Evolutionary conservation across 2,888 invertebrate genomes (phyloP).

Genomic region (Glaucopsyche alexis): DNA sequence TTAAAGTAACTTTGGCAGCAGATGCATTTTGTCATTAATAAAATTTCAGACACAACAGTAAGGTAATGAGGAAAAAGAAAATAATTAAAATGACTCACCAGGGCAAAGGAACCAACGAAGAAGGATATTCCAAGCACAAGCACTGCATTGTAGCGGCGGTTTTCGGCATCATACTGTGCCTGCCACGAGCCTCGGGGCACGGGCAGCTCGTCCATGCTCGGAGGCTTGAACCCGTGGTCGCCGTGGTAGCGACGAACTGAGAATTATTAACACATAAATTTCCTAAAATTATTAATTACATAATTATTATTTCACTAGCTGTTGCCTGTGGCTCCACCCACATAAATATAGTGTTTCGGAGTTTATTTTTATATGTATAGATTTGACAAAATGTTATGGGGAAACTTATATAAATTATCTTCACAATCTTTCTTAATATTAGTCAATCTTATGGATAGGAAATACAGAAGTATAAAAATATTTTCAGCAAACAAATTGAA

Average conservation of each 20-base stretch:
- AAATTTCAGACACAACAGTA: too few species aligned
- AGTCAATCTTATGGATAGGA: neutral
- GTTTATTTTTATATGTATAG: too few species aligned
- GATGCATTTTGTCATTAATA: too few species aligned
- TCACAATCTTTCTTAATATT: neutral
- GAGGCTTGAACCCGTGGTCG: conserved; percentile 57
- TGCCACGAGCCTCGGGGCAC: conserved; percentile 89
- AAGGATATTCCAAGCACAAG: conserved; percentile 81
- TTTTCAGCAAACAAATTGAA: too few species aligned
- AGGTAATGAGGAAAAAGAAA: neutral
- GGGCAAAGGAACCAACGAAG: conserved; percentile 65
- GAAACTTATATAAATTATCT: neutral
- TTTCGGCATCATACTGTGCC: conserved; percentile 81
- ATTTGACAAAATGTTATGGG: neutral
- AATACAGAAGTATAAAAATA: too few species aligned
- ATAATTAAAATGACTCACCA: conserved; percentile 56
- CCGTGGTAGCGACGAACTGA: conserved; percentile 68
- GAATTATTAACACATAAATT: neutral
- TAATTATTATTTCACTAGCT: neutral
- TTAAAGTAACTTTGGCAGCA: neutral
- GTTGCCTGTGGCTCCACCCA: too few species aligned
- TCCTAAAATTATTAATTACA: too few species aligned
- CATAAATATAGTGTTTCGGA: too few species aligned
- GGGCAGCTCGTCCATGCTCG: conserved; percentile 88
- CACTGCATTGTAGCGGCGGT: conserved; percentile 84